A percentile compares a stretch with the other conserved stretches of the same genome.
These are phyloP conservation scores for Lerema accius DNA, from an alignment of 1,140 invertebrate genomes.

Conservation along the genomic window DNA sequence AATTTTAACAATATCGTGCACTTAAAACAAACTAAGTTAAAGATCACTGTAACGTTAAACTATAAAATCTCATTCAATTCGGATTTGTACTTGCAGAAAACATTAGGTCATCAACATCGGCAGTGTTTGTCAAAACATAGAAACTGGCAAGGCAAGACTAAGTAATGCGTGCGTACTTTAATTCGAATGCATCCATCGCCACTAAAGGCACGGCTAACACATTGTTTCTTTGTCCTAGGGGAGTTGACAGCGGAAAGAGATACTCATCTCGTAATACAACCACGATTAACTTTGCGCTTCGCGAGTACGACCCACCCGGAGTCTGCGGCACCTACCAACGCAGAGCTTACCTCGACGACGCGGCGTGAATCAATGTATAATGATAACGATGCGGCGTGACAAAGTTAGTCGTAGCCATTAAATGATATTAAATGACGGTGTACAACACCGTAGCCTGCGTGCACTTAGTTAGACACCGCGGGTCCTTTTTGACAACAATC, in stretches of 20 bases:
- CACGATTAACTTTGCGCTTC: constrained; percentile 58
- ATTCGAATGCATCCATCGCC: constrained; percentile 44
- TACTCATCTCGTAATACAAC: constrained; percentile 40
- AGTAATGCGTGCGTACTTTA: constrained; percentile 77
- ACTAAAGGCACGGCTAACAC: constrained; percentile 42
- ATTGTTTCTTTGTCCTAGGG: constrained; percentile 75
- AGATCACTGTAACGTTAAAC: constrained; percentile 78
- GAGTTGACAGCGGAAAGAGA: constrained; percentile 72
- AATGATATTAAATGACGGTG: constrained; percentile 49
- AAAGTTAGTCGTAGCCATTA: constrained; percentile 74
- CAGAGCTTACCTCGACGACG: constrained; percentile 34
- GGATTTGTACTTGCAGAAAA: constrained; percentile 81
- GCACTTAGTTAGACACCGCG: constrained; percentile 61
- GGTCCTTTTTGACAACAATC: constrained; percentile 45
- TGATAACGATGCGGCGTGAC: constrained; percentile 48
- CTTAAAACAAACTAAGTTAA: constrained; percentile 79
- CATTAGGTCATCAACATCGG: constrained; percentile 73
- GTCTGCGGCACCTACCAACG: constrained; percentile 47
- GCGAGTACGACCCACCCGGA: constrained; percentile 58
- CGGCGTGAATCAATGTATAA: constrained; percentile 20
- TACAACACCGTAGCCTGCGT: constrained; percentile 52
- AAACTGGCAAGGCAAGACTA: constrained; percentile 80
- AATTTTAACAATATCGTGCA: constrained; percentile 80
- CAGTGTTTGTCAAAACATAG: constrained; percentile 79
- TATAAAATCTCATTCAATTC: constrained; percentile 80